These are phyloP conservation scores for Nomada goodeniana DNA, from an alignment of 2,888 invertebrate genomes.

Conservation along the genomic window DNA sequence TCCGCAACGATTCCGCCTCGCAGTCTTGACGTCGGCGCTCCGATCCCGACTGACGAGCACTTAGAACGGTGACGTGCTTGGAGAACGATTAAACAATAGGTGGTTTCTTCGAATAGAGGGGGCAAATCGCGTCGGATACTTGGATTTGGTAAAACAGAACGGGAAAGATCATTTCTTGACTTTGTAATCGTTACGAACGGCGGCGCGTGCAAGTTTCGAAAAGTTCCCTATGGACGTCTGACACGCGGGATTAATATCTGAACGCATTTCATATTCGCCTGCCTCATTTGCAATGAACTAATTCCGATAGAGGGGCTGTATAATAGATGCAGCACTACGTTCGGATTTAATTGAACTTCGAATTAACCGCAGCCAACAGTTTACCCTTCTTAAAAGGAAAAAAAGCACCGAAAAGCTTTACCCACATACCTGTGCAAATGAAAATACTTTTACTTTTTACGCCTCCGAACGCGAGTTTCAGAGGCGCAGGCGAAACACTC, in stretches of 20 bases:
- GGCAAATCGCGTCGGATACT: too few species aligned
- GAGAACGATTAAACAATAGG: background rate
- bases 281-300: background rate
- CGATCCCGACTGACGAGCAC: background rate
- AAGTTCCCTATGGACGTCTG: background rate
- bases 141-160: too few species aligned
- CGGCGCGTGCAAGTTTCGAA: too few species aligned
- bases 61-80: background rate
- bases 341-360: background rate
- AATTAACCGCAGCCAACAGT: too few species aligned
- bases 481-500: background rate
- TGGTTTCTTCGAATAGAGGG: background rate
- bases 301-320: background rate
- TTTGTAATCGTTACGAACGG: too few species aligned
- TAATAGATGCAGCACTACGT: background rate
- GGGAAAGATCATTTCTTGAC: too few species aligned
- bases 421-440: background rate
- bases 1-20: slow-evolving; percentile 14
- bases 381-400: background rate
- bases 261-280: background rate
- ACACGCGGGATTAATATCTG: background rate
- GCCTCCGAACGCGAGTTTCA: background rate
- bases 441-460: slow-evolving; percentile 3
- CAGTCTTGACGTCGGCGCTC: slow-evolving; percentile 1
- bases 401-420: background rate